A percentile compares a stretch with the other conserved stretches of the same genome.
Evolutionary conservation across 2,888 invertebrate species (phyloP).

Genomic region (Oegoconia quadripuncta): DNA sequence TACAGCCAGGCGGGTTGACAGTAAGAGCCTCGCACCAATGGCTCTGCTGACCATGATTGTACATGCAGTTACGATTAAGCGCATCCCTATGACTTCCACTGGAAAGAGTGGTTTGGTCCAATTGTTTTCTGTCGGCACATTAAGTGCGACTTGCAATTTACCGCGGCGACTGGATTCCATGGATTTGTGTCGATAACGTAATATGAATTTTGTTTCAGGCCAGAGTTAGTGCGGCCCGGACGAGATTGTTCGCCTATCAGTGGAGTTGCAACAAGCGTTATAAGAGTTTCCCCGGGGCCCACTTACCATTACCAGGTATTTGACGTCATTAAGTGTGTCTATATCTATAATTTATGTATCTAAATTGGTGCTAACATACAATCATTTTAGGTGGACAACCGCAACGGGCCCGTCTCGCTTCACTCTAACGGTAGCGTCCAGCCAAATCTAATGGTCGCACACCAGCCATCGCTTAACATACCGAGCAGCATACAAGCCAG

Average conservation of each 20-base stretch:
- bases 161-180: too few relatives aligned
- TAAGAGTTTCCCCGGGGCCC: constrained; percentile 88
- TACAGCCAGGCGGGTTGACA: too few relatives aligned
- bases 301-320: constrained; percentile 72
- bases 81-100: too few relatives aligned
- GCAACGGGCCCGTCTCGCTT: constrained; percentile 57
- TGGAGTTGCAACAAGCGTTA: constrained; percentile 87
- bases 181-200: too few relatives aligned
- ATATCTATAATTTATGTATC: neutral
- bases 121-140: too few relatives aligned
- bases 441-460: constrained; percentile 47
- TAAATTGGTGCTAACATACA: neutral
- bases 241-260: constrained; percentile 70
- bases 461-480: constrained; percentile 47
- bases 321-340: neutral
- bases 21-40: too few relatives aligned
- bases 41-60: too few relatives aligned
- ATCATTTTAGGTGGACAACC: constrained; percentile 55
- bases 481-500: constrained; percentile 24
- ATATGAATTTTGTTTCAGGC: constrained; percentile 76
- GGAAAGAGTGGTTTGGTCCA: too few relatives aligned
- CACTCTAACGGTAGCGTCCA: constrained; percentile 48
- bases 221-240: constrained; percentile 84
- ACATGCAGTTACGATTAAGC: too few relatives aligned
- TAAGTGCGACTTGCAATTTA: too few relatives aligned